Conservation (phyloP, 2,797 vertebrate genomes). For the Acropternis orthonyx region DNA sequence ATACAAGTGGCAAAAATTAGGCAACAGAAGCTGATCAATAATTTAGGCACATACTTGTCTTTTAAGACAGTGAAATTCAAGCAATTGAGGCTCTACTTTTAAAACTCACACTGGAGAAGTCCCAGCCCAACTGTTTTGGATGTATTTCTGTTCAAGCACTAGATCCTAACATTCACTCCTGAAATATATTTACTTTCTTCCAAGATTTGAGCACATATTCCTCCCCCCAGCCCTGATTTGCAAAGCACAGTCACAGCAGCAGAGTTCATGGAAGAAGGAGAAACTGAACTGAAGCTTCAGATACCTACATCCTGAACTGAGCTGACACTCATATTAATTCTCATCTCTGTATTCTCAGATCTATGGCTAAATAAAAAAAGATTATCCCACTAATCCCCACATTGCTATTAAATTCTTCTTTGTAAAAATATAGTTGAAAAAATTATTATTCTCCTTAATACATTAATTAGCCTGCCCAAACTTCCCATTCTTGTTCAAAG, state of each 20-base stretch:
- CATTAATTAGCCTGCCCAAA: neutral
- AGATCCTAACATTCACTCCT: neutral
- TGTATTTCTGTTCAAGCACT: neutral
- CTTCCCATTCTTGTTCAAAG: conserved; percentile 44
- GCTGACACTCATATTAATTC: neutral
- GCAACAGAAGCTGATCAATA: neutral
- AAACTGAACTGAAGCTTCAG: neutral
- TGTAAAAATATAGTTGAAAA: neutral
- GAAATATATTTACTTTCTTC: neutral
- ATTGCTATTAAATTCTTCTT: neutral
- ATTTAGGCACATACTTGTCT: neutral
- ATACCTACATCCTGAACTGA: neutral
- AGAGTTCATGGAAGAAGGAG: neutral
- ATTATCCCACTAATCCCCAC: neutral
- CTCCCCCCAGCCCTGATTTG: accelerated
- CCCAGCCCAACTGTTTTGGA: neutral
- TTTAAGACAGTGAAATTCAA: neutral
- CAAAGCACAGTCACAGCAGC: neutral
- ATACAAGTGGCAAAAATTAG: neutral
- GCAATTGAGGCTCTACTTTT: neutral
- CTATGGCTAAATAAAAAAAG: neutral
- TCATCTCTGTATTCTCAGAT: neutral
- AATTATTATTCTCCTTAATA: neutral
- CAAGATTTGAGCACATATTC: neutral
- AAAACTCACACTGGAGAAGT: neutral